phyloP scores from a whole-genome alignment of 2,113 vertebrate genomes.

The Vidua macroura region DNA sequence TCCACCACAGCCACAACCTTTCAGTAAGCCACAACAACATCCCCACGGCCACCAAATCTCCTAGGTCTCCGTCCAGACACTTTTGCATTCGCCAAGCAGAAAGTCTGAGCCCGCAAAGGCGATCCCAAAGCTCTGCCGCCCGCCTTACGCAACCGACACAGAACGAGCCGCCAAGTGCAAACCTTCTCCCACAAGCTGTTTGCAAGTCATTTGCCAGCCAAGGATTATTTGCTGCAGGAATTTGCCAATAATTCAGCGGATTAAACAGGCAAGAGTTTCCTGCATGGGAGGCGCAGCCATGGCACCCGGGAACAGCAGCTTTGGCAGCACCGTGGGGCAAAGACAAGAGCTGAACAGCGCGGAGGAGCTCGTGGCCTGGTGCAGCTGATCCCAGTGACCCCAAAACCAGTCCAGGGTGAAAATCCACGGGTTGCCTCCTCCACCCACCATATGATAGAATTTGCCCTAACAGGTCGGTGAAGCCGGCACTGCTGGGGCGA shows the following conservation, averaged over 20 bases:
- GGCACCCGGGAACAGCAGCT: background rate
- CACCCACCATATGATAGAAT: background rate
- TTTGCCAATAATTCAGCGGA: constrained; percentile 18
- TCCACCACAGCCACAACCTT: background rate
- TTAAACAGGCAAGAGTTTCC: background rate
- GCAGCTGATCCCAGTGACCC: background rate
- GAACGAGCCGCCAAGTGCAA: background rate
- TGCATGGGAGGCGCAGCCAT: fast-evolving
- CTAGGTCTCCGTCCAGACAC: background rate
- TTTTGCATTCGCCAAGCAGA: fast-evolving
- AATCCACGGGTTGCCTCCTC: background rate
- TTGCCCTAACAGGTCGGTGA: background rate
- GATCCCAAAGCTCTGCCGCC: background rate
- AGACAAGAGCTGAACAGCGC: background rate
- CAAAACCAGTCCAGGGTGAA: background rate
- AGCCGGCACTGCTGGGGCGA: background rate
- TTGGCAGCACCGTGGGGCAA: fast-evolving
- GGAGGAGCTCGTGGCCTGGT: background rate
- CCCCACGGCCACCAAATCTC: fast-evolving
- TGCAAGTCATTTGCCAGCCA: constrained; percentile 38
- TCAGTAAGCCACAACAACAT: background rate
- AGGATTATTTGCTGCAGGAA: constrained; percentile 31
- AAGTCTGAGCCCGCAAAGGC: background rate
- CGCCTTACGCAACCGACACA: background rate
- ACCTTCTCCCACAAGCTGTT: constrained; percentile 36